Conservation (phyloP, 2,888 invertebrate genomes). For the Oscheius sp. region DNA sequence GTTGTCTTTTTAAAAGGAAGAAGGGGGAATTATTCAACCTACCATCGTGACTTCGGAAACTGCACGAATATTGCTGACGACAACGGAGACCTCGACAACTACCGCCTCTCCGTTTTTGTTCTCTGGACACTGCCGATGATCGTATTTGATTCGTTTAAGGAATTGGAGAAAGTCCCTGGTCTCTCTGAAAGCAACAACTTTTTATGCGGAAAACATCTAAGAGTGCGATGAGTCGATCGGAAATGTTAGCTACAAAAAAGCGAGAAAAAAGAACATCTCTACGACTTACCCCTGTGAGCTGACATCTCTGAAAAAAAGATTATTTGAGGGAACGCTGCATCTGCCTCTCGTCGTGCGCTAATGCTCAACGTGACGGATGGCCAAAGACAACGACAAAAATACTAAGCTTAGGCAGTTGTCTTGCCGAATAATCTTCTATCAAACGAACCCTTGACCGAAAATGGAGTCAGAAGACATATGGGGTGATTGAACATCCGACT, state of each 20-base stretch:
- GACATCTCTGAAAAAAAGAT: slow-evolving; percentile 31
- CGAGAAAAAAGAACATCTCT: slow-evolving; percentile 30
- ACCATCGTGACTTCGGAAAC: slow-evolving; percentile 70
- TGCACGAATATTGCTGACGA: slow-evolving; percentile 66
- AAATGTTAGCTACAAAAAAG: slow-evolving; percentile 4
- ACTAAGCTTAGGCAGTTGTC: slow-evolving; percentile 18
- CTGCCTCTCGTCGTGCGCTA: slow-evolving; percentile 25
- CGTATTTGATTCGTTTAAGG: slow-evolving; percentile 60
- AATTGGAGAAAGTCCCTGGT: slow-evolving; percentile 65
- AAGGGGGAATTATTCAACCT: not conserved
- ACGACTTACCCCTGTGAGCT: slow-evolving; percentile 33
- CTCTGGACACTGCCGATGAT: slow-evolving; percentile 66
- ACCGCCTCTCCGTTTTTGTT: slow-evolving; percentile 60
- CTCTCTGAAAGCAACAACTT: slow-evolving; percentile 45
- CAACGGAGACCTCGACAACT: slow-evolving; percentile 60
- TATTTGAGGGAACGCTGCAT: slow-evolving; percentile 13
- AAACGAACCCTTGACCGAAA: slow-evolving; percentile 23
- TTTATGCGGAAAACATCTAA: not conserved
- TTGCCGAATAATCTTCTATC: not conserved
- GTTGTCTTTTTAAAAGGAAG: not conserved
- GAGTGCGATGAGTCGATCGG: slow-evolving; percentile 3
- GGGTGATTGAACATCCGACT: slow-evolving; percentile 3
- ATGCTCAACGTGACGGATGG: slow-evolving; percentile 27
- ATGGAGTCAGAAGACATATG: slow-evolving; percentile 11
- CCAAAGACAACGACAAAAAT: slow-evolving; percentile 14